These are phyloP conservation scores for Simalia tracyae DNA, from an alignment of 2,797 vertebrate genomes.

Conservation along the genomic window DNA sequence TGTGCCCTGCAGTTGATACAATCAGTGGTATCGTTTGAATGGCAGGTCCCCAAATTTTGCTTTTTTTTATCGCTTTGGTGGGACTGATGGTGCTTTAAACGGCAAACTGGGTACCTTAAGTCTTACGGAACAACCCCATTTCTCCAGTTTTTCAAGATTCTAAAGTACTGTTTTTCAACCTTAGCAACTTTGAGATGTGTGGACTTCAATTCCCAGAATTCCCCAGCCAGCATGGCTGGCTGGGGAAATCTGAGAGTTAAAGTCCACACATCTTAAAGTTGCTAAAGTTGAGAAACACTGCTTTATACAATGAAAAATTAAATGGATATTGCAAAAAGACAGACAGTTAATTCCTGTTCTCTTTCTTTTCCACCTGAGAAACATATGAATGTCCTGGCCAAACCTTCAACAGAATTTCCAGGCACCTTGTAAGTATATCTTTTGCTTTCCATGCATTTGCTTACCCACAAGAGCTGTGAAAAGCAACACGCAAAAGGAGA, in stretches of 20 bases:
- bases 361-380: constrained; percentile 67
- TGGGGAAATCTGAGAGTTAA: not conserved
- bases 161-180: not conserved
- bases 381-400: constrained; percentile 68
- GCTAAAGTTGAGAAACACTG: not conserved
- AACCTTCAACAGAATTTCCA: constrained; percentile 66
- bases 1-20: not conserved
- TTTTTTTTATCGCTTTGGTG: not conserved
- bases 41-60: not conserved
- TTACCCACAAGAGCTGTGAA: not conserved
- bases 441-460: not conserved
- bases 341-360: constrained; percentile 25
- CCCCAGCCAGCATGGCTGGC: too few species aligned
- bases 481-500: not conserved
- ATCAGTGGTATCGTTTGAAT: not conserved
- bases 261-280: not conserved
- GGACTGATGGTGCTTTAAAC: not conserved
- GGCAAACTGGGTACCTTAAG: not conserved
- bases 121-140: not conserved
- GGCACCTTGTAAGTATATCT: constrained; percentile 73
- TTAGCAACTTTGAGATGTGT: not conserved
- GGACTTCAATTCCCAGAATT: not conserved
- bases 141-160: not conserved
- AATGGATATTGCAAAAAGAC: not conserved
- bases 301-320: not conserved